Conservation (phyloP, 2,888 invertebrate genomes). For the Synanthedon formicaeformis region DNA sequence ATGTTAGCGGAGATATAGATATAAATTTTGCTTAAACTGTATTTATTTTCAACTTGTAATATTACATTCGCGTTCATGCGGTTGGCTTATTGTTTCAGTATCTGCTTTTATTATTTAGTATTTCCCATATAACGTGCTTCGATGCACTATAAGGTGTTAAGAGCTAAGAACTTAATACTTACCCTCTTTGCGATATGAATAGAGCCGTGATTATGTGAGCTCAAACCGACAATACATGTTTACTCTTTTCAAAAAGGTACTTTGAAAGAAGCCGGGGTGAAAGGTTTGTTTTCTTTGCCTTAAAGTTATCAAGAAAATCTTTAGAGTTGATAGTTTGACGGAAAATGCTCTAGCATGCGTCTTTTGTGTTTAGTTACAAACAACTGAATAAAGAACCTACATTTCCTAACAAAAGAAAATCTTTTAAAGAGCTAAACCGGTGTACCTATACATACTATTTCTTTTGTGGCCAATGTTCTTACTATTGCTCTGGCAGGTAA, state of each 20-base stretch:
- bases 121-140: not conserved
- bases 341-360: not conserved
- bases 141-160: not conserved
- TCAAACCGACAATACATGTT: not conserved
- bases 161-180: not conserved
- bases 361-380: not conserved
- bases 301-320: not conserved
- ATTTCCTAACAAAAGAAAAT: constrained; percentile 4
- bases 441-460: not conserved
- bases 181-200: not conserved
- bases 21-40: too few relatives aligned
- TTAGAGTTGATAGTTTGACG: not conserved
- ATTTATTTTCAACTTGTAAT: too few relatives aligned
- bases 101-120: not conserved
- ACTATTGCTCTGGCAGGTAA: constrained; percentile 6
- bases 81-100: too few relatives aligned
- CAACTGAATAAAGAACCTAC: not conserved
- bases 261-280: not conserved
- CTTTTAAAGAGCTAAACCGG: constrained; percentile 1
- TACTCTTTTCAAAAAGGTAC: not conserved
- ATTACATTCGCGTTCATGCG: too few relatives aligned
- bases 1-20: too few relatives aligned
- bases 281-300: not conserved
- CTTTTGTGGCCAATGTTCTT: not conserved
- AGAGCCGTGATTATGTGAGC: not conserved